Conservation (phyloP, 2,888 invertebrate genomes). For the Polietes domitor region DNA sequence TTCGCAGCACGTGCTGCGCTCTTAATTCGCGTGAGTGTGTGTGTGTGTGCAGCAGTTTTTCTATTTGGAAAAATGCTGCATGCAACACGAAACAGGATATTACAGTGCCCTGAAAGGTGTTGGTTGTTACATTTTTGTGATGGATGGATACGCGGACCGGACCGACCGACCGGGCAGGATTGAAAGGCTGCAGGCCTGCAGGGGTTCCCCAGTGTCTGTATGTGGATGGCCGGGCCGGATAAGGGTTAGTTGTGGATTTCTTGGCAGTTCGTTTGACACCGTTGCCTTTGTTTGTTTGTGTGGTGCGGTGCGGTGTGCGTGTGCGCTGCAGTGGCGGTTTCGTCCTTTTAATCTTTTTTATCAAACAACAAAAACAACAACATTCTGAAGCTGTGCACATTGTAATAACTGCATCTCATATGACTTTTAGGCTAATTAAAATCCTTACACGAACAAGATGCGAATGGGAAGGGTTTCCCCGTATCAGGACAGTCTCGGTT, state of each 20-base stretch:
- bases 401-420: slow-evolving; percentile 46
- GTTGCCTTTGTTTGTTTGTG: neutral
- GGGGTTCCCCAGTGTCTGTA: neutral
- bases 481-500: neutral
- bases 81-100: neutral
- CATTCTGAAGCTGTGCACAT: neutral
- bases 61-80: neutral
- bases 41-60: no score
- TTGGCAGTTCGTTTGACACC: neutral
- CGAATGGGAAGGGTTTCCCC: neutral
- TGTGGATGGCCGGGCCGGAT: neutral
- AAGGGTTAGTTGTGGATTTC: slow-evolving; percentile 4
- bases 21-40: neutral
- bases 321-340: neutral
- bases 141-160: neutral
- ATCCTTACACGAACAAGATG: slow-evolving; percentile 40
- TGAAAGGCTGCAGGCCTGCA: neutral
- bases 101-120: neutral
- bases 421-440: slow-evolving; percentile 63
- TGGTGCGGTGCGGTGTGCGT: neutral
- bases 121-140: neutral
- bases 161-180: no score
- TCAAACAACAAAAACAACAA: neutral
- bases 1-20: slow-evolving; percentile 3
- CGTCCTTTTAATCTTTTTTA: slow-evolving; percentile 1